A percentile compares a stretch with the other conserved stretches of the same genome.
Conservation (phyloP, 2,888 invertebrate species). For the Cosmia trapezina region DNA sequence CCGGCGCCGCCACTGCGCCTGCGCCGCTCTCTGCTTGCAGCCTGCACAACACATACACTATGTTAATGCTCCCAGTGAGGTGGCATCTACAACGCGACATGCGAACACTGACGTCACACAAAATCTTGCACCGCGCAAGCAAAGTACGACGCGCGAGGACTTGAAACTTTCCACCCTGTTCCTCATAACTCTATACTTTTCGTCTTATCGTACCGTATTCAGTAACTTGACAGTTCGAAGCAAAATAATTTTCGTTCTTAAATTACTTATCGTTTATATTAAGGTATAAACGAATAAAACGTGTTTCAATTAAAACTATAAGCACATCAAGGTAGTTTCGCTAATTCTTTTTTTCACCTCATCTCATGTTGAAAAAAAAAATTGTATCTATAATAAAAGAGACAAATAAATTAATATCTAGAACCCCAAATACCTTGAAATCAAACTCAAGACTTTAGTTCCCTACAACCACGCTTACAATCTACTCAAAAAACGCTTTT, state of each 20-base stretch:
- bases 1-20: conserved; percentile 60
- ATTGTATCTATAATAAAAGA: too few relatives aligned
- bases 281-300: too few relatives aligned
- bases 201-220: too few relatives aligned
- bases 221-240: too few relatives aligned
- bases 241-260: too few relatives aligned
- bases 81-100: background rate
- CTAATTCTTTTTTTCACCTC: too few relatives aligned
- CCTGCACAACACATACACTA: conserved; percentile 60
- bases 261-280: too few relatives aligned
- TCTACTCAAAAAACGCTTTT: conserved; percentile 13
- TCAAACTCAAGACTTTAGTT: background rate
- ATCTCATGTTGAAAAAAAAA: too few relatives aligned
- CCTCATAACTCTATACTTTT: background rate
- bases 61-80: background rate
- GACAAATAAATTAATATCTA: too few relatives aligned
- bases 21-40: conserved; percentile 80
- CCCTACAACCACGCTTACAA: background rate
- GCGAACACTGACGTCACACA: background rate
- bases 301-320: too few relatives aligned
- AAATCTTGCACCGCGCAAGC: background rate
- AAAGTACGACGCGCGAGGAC: background rate
- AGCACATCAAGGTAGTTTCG: too few relatives aligned
- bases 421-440: background rate
- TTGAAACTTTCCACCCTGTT: background rate